Conservation (phyloP, 2,113 vertebrate species). For the Gambusia holbrooki region DNA sequence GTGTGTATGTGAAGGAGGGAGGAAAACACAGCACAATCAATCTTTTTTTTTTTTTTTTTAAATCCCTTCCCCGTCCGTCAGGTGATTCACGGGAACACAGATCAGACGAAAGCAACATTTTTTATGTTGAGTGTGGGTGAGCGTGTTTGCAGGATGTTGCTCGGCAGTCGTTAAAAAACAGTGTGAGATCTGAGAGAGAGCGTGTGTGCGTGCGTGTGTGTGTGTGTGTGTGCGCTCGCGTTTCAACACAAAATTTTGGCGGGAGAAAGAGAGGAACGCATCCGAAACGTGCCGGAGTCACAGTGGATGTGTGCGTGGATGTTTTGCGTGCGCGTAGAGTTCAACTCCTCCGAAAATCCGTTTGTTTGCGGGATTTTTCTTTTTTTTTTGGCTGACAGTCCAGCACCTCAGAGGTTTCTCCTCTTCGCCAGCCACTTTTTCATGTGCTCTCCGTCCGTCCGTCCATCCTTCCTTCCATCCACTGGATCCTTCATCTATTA, state of each 20-base stretch:
- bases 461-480: constrained; percentile 47
- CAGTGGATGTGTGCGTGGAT: constrained; percentile 23
- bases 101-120: constrained; percentile 68
- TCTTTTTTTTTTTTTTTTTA: constrained; percentile 24
- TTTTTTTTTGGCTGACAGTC: constrained; percentile 47
- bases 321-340: constrained; percentile 26
- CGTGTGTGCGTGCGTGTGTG: constrained; percentile 35
- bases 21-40: constrained; percentile 32
- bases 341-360: constrained; percentile 1
- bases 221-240: constrained; percentile 41
- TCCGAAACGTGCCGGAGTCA: constrained; percentile 33
- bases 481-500: constrained; percentile 55
- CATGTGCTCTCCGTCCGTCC: constrained; percentile 50
- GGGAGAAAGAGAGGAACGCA: constrained; percentile 38
- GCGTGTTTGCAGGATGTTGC: constrained; percentile 52
- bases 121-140: constrained; percentile 35
- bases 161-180: constrained; percentile 66
- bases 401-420: constrained; percentile 38
- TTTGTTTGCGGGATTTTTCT: not conserved
- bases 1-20: constrained; percentile 18
- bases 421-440: constrained; percentile 49
- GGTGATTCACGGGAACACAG: constrained; percentile 65
- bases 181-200: constrained; percentile 55
- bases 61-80: constrained; percentile 51
- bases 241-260: constrained; percentile 51